A percentile compares a stretch with the other conserved stretches of the same genome.
Conservation (phyloP, 2,113 vertebrate species). For the Cygnus buccinator region DNA sequence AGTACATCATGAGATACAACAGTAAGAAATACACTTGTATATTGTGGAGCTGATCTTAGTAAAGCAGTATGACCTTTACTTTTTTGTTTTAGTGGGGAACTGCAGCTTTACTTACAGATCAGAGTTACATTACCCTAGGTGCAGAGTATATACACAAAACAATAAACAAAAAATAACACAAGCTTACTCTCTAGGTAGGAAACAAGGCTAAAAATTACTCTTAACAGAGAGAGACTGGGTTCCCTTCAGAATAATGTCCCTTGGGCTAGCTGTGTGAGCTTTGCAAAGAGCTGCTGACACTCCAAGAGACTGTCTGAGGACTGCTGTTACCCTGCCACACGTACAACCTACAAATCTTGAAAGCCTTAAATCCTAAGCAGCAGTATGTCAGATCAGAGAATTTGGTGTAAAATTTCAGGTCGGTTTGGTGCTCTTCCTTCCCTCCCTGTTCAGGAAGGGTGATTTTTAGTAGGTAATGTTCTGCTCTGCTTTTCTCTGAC, state of each 20-base stretch:
- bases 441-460: background rate
- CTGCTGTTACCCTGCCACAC: background rate
- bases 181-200: background rate
- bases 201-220: background rate
- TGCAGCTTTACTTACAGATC: background rate
- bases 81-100: background rate
- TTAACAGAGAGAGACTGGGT: background rate
- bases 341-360: background rate
- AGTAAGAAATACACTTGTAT: constrained; percentile 74
- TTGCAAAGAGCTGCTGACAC: background rate
- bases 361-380: background rate
- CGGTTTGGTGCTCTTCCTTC: background rate
- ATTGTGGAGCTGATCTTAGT: background rate
- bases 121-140: background rate
- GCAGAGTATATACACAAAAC: background rate
- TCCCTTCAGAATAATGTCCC: background rate
- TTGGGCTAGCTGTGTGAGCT: background rate
- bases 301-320: background rate
- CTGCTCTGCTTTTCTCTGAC: background rate
- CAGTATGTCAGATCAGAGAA: background rate
- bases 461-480: background rate
- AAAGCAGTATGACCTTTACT: background rate
- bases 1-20: constrained; percentile 93
- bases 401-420: background rate
- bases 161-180: background rate